phyloP scores from a whole-genome alignment of 1,140 invertebrate species.

The Eumeta japonica region DNA sequence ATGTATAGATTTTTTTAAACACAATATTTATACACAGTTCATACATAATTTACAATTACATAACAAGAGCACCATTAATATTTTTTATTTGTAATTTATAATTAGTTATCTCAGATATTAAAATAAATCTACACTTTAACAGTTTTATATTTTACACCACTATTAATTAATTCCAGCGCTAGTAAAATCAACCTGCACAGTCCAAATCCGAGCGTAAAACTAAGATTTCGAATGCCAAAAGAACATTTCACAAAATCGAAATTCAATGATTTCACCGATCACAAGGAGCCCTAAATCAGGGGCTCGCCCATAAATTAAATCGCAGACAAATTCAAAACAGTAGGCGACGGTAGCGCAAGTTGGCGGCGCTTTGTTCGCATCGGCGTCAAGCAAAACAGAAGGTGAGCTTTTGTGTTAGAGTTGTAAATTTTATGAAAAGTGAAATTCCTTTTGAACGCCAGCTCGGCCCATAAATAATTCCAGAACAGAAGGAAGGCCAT shows the following conservation, averaged over 20 bases:
- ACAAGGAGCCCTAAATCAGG: constrained; percentile 49
- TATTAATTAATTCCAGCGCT: no score
- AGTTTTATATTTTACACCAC: no score
- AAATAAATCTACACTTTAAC: no score
- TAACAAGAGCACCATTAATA: no score
- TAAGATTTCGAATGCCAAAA: constrained; percentile 24
- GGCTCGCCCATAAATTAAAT: constrained; percentile 42
- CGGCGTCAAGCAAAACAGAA: constrained; percentile 53
- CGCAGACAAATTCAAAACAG: constrained; percentile 52
- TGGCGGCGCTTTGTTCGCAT: constrained; percentile 40
- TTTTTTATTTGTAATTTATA: no score
- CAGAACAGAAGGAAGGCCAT: constrained; percentile 44
- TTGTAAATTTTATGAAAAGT: constrained; percentile 59
- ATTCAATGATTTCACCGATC: constrained; percentile 38
- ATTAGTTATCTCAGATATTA: no score
- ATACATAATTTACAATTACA: no score
- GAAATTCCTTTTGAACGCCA: constrained; percentile 54
- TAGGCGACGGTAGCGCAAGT: constrained; percentile 52
- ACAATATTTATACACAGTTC: no score
- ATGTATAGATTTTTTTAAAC: no score
- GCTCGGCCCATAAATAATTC: constrained; percentile 50
- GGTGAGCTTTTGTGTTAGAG: constrained; percentile 49
- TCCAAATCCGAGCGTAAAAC: constrained; percentile 26
- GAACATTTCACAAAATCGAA: no score
- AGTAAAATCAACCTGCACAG: no score